Evolutionary conservation across 2,888 invertebrate genomes (phyloP).

Genomic region (Anticlea derivata): DNA sequence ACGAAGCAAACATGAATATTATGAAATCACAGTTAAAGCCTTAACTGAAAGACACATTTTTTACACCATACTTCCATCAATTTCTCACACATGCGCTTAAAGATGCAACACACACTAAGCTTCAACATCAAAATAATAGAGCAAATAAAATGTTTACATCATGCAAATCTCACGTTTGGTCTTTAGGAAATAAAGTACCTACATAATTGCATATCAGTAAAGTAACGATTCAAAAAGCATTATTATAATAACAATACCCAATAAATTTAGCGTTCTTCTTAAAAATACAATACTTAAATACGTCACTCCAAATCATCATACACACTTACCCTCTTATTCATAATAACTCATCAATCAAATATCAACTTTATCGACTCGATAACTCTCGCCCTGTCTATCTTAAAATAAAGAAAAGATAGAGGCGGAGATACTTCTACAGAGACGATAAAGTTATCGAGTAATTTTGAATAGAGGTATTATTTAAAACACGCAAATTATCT

Average conservation of each 20-base stretch:
- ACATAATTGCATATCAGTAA: constrained; percentile 51
- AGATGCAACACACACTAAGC: constrained; percentile 71
- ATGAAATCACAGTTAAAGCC: constrained; percentile 82
- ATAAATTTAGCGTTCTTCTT: constrained; percentile 81
- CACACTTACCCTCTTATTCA: too few species aligned
- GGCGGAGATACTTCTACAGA: too few species aligned
- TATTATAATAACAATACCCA: constrained; percentile 73
- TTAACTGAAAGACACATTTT: constrained; percentile 54
- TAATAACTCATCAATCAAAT: too few species aligned
- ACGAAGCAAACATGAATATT: constrained; percentile 78
- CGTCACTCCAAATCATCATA: constrained; percentile 63
- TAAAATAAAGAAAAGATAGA: too few species aligned
- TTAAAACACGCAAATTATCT: constrained; percentile 37
- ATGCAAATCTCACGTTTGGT: constrained; percentile 83
- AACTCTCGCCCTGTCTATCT: too few species aligned
- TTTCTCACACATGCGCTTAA: constrained; percentile 82
- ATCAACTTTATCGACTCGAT: too few species aligned
- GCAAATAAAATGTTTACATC: constrained; percentile 66
- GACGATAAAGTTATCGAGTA: too few species aligned
- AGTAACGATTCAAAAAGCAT: constrained; percentile 45
- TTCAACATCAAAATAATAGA: constrained; percentile 60
- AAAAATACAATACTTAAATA: constrained; percentile 62
- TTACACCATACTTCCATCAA: constrained; percentile 55
- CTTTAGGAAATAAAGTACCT: constrained; percentile 76
- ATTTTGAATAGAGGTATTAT: too few species aligned